phyloP scores from a whole-genome alignment of 2,113 vertebrate genomes.

The Esox niger region DNA sequence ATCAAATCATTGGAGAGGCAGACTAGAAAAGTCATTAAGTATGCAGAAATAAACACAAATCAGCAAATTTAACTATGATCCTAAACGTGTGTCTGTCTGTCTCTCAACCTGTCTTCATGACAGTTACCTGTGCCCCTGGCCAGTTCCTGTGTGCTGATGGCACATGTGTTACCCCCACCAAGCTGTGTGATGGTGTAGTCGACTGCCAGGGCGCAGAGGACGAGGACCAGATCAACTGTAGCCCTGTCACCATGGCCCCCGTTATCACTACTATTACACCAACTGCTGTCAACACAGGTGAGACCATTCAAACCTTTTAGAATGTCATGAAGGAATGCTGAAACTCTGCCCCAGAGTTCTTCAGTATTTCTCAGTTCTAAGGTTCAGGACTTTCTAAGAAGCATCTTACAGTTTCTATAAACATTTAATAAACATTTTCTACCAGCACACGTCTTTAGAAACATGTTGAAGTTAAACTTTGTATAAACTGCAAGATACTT shows the following conservation, averaged over 20 bases:
- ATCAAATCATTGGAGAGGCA: no score
- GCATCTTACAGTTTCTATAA: no score
- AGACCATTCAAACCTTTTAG: neutral
- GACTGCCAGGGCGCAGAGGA: constrained; percentile 78
- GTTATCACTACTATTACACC: constrained; percentile 8
- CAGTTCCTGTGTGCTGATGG: constrained; percentile 73
- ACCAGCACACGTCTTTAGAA: no score
- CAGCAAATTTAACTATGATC: no score
- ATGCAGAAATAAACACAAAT: no score
- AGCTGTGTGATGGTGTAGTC: constrained; percentile 71
- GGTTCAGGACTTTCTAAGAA: no score
- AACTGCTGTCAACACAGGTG: constrained; percentile 20
- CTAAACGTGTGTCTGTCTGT: constrained; percentile 1
- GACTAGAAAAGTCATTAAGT: no score
- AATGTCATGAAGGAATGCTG: neutral
- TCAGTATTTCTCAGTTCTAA: no score
- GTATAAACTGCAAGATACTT: no score
- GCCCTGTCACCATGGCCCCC: neutral
- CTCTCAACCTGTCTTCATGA: constrained; percentile 13
- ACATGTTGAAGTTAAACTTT: no score
- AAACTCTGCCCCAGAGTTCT: neutral
- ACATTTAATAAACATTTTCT: no score
- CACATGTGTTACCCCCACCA: constrained; percentile 56
- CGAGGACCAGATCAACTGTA: constrained; percentile 68
- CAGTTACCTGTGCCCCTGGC: constrained; percentile 66